Evolutionary conservation across 2,888 invertebrate genomes (phyloP), one percentile per base, ranked within the genome.

Genomic region (Mermis nigrescens): DNA sequence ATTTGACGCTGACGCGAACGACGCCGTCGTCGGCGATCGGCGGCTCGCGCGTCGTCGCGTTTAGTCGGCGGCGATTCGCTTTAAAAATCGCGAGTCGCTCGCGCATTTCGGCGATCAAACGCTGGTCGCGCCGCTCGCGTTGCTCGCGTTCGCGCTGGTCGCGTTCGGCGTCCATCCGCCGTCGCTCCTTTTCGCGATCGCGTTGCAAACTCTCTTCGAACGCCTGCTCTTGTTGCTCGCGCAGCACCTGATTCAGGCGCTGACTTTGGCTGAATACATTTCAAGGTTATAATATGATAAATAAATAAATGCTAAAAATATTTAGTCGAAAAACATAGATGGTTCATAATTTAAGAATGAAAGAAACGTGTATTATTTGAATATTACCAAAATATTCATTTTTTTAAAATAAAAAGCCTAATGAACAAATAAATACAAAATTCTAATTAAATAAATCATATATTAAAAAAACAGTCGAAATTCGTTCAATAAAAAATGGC

Each of bases 151-250:
- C 77, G 27, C 24, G 29, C 3, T 29, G 7, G 27, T 53, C 12
- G 7, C 29, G 29, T 1, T 76, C 74, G 65, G 81, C 81, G 63
- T 81, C 79, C 65, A 80, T 79, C 45, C 82, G 79, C 55, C 78
- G 77, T 0, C 85, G 79, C 73, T 92, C 92, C 76, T 94, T 94
- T 74, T 91, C 90, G 74, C 91, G 90, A 75, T 95, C 94, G 0
- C 88, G 89, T 46, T 82, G 80, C 46, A 94, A 76, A 2, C 91
- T 91, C 73, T 86, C 86, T 72, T 84, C 80, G 72, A 91, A 95
- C 0, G 92, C 94, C 72, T 85, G 85, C 74, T 95, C 94, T 72
- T 95, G 94, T 64, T 91, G 83, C 57, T 83, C 83, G 32, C 94
- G 80, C 56, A 94, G 76, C 0, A 85, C 84, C 66, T 88, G 86